Conservation (phyloP, 2,888 invertebrate genomes). For the Odontothrips loti region DNA sequence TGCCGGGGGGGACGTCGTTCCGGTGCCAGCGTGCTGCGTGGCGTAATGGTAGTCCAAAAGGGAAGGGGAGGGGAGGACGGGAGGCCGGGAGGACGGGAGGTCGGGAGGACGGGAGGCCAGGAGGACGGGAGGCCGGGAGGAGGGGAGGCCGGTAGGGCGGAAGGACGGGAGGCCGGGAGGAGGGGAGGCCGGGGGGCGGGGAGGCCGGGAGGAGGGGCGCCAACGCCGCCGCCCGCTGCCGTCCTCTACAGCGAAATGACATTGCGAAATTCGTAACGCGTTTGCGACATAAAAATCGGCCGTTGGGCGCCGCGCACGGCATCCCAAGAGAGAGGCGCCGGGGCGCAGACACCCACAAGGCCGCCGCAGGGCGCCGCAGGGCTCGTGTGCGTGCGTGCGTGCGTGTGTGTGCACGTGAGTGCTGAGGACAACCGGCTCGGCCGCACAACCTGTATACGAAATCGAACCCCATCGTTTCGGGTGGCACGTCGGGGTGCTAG, state of each 20-base stretch:
- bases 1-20: neutral
- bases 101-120: neutral
- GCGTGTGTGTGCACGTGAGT: neutral
- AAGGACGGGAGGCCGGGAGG: neutral
- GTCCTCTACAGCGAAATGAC: constrained; percentile 7
- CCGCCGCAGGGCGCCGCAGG: neutral
- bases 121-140: neutral
- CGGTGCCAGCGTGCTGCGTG: no score
- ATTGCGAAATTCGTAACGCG: constrained; percentile 22
- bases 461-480: neutral
- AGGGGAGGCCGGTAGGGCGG: neutral
- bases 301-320: neutral
- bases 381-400: neutral
- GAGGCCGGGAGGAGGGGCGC: neutral
- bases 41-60: no score
- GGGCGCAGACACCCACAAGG: neutral
- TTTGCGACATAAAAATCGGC: constrained; percentile 23
- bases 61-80: no score
- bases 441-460: no score
- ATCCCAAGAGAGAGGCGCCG: neutral
- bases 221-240: neutral
- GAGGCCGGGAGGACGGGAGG: neutral
- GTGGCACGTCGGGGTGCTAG: neutral
- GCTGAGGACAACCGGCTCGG: neutral
- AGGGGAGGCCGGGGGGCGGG: neutral